Evolutionary conservation across 2,797 vertebrate genomes (phyloP).

Genomic region (Myotis pilosus): DNA sequence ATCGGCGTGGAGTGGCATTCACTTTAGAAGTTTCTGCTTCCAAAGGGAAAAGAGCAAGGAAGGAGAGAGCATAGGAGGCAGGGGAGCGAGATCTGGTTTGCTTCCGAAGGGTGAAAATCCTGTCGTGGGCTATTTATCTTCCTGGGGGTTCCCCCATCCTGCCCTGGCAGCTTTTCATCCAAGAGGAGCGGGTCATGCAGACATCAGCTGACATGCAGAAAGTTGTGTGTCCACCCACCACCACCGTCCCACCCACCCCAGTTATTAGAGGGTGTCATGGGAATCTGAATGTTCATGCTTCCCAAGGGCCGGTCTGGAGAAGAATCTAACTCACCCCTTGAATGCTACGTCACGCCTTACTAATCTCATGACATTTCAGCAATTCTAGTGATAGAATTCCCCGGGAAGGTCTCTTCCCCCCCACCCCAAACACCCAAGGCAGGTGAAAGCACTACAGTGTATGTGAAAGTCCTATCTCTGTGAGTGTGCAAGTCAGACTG

Average conservation of each 20-base stretch:
- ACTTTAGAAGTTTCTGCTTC: slow-evolving; percentile 77
- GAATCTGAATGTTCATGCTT: slow-evolving; percentile 70
- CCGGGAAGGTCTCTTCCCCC: neutral
- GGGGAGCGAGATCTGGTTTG: slow-evolving; percentile 22
- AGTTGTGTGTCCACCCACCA: slow-evolving; percentile 31
- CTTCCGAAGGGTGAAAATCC: slow-evolving; percentile 72
- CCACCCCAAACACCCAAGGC: neutral
- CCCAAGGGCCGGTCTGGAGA: slow-evolving; percentile 56
- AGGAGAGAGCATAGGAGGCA: slow-evolving; percentile 59
- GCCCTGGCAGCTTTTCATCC: slow-evolving; percentile 41
- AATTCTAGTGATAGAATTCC: slow-evolving; percentile 36
- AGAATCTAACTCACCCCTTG: slow-evolving; percentile 30
- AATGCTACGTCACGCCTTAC: slow-evolving; percentile 46
- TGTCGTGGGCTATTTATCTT: slow-evolving; percentile 47
- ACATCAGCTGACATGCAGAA: slow-evolving; percentile 41
- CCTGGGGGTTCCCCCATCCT: slow-evolving; percentile 8
- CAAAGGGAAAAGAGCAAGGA: slow-evolving; percentile 51
- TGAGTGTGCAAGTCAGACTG: neutral
- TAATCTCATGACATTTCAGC: slow-evolving; percentile 47
- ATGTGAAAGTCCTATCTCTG: neutral
- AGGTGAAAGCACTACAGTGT: neutral
- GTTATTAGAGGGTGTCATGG: neutral
- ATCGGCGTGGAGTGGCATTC: slow-evolving; percentile 80
- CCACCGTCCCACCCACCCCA: neutral
- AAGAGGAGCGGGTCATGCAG: slow-evolving; percentile 22